Percentiles rank a stretch among this genome's conserved stretches.
Evolutionary conservation across 2,113 vertebrate genomes (phyloP).

Genomic region (Fregetta grallaria): DNA sequence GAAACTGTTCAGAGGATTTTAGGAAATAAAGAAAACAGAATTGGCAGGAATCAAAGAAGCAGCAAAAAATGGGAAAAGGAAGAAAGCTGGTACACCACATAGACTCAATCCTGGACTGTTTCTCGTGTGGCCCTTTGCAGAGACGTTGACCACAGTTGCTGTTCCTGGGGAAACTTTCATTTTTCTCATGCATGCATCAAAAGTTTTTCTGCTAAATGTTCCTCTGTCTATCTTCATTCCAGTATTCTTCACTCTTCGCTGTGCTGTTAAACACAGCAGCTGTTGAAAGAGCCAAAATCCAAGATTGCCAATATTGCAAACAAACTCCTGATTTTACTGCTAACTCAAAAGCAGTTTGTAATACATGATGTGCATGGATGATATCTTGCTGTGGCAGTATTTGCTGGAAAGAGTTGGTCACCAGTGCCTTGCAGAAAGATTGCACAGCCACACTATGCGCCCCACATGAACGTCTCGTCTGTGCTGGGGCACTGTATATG

Average conservation of each 20-base stretch:
- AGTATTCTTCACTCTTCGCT: not conserved
- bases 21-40: not conserved
- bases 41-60: not conserved
- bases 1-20: not conserved
- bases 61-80: not conserved
- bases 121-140: not conserved
- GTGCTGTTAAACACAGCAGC: not conserved
- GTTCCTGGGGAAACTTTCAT: accelerated
- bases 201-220: not conserved
- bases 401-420: not conserved
- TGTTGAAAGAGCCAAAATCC: not conserved
- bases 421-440: not conserved
- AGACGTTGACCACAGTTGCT: not conserved
- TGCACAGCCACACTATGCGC: not conserved
- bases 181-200: accelerated
- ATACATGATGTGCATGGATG: not conserved
- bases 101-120: not conserved
- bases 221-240: not conserved
- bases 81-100: not conserved
- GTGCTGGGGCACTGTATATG: not conserved
- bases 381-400: not conserved
- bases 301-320: not conserved
- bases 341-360: not conserved
- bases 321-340: not conserved
- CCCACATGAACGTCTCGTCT: not conserved